Base-by-base conservation (phyloP, 2,113 vertebrate genomes). In the Mionectes macconnelli region DNA sequence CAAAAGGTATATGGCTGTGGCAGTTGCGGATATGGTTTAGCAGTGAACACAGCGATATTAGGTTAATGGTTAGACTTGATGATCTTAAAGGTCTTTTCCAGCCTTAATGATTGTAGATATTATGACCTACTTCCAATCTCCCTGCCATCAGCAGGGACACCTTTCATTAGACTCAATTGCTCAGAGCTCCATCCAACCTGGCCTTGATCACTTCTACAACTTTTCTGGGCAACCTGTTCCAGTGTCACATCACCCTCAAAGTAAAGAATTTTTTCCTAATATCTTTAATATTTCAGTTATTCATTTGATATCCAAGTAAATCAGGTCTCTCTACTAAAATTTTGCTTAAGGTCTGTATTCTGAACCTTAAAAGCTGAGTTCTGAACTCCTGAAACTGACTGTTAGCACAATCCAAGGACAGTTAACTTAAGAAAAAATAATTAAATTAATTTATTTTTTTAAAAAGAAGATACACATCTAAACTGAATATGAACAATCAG, bases 161-260 rank as follows among this genome's bases (percentile, higher is more conserved):
- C 0, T 50, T 64, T 42, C 25, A 37, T 42, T 81, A 57, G 31
- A 57, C 27, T 8, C 1, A 0, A 6, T 31, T 80, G 9, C 17
- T 73, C 59, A 42, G 64, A 80, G 35, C 5, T 12, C 18, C 8
- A 18, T 20, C 37, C 50, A 57, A 3, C 5, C 8, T 19, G 50
- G 40, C 8, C 57, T 49, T 56, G 67, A 88, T 49, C 6, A 10
- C 8, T 57, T 50, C 31, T 4, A 3, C 42, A 42, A 4, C 16
- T 42, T 60, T 35, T 25, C 44, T 37, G 35, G 25, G 14, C 25
- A 80, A 28, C 11, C 7, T 55, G 4, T 31, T 72, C 39, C 40
- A 55, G n/a, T 27, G 31, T 21, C 18, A 50, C 14, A 12, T 35
- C 59, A 64, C n/a, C 31, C 39, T 73, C 25, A 37, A 25, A 64